phyloP scores from a whole-genome alignment of 2,113 vertebrate species.

The Ceyx margarethae region DNA sequence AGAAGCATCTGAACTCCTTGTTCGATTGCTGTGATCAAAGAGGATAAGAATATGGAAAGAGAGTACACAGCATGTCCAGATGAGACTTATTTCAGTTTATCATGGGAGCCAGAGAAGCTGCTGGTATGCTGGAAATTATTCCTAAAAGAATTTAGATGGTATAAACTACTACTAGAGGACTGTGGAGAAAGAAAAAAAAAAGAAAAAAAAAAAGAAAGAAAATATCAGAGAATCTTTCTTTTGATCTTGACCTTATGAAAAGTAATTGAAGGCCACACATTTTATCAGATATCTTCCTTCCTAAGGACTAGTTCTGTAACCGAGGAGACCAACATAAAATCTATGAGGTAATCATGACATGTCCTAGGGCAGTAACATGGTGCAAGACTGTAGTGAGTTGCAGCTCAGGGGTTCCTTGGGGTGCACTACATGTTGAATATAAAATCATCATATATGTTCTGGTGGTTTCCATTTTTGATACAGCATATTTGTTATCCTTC shows the following conservation, averaged over 20 bases:
- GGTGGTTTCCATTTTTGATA: background rate
- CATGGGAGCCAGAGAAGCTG: background rate
- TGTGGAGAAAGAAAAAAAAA: background rate
- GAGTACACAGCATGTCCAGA: constrained; percentile 37
- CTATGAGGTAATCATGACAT: rapidly evolving
- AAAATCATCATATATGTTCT: background rate
- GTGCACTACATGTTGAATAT: background rate
- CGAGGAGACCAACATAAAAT: background rate
- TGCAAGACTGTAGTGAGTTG: background rate
- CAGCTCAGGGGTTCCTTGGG: background rate
- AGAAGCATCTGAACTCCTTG: background rate
- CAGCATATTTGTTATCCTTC: background rate
- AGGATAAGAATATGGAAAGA: constrained; percentile 9
- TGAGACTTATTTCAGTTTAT: background rate
- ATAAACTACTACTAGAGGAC: background rate
- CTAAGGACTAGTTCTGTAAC: background rate
- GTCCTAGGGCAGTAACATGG: background rate
- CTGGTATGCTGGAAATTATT: background rate
- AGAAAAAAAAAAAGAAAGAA: background rate
- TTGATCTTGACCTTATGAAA: background rate
- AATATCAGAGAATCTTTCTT: background rate
- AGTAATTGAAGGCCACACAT: background rate
- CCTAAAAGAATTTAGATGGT: background rate
- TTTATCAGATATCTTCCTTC: background rate
- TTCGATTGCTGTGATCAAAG: constrained; percentile 39